Percentiles rank a stretch among this genome's conserved stretches.
Evolutionary conservation across 2,113 vertebrate species (phyloP).

Genomic region (Amblyopsis rosae): DNA sequence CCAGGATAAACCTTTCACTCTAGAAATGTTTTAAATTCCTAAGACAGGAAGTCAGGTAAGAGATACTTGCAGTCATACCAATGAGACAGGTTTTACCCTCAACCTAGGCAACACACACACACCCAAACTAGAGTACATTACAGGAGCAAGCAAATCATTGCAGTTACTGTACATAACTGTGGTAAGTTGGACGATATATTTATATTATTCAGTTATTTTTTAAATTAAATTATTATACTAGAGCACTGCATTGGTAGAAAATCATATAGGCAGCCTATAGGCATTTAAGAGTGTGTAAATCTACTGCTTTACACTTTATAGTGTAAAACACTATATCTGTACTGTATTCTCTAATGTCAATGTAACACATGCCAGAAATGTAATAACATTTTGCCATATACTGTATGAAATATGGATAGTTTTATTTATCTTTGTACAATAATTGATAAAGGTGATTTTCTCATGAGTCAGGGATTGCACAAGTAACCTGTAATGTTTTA

Average conservation of each 20-base stretch:
- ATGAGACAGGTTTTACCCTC: not conserved
- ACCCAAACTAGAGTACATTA: constrained; percentile 8
- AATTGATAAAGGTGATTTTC: too few relatives aligned
- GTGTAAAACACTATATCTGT: too few relatives aligned
- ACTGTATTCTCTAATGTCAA: too few relatives aligned
- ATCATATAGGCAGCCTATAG: not conserved
- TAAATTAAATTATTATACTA: not conserved
- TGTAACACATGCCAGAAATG: too few relatives aligned
- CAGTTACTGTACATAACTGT: not conserved
- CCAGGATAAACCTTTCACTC: constrained; percentile 50
- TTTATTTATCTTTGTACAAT: too few relatives aligned
- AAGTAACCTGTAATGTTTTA: too few relatives aligned
- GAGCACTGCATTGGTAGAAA: not conserved
- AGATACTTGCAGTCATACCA: constrained; percentile 17
- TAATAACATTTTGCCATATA: too few relatives aligned
- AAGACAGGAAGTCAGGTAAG: constrained; percentile 8
- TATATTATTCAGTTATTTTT: not conserved
- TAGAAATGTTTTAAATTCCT: constrained; percentile 19
- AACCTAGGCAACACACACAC: not conserved
- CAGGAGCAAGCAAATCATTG: constrained; percentile 2
- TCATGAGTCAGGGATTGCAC: too few relatives aligned
- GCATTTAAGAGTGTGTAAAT: too few relatives aligned
- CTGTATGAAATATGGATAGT: too few relatives aligned
- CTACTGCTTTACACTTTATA: too few relatives aligned
- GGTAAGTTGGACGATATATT: constrained; percentile 44